Evolutionary conservation across 2,797 vertebrate genomes (phyloP).

Genomic region (Bovichtus variegatus): DNA sequence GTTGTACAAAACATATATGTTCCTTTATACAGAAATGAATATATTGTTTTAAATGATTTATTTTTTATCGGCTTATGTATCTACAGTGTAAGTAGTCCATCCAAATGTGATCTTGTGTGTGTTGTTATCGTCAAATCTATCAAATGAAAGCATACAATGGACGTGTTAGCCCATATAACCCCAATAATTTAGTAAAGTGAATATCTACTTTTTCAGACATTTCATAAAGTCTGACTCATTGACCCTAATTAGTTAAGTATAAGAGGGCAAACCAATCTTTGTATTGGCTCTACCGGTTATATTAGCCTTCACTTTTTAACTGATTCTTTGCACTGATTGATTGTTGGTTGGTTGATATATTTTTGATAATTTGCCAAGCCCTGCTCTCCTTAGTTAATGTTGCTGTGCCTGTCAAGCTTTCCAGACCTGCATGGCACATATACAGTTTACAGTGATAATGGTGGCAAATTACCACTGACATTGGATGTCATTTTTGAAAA

Average conservation of each 20-base stretch:
- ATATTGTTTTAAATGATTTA: constrained; percentile 78
- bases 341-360: not conserved
- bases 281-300: not conserved
- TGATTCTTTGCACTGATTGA: constrained; percentile 16
- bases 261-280: constrained; percentile 1
- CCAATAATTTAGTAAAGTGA: constrained; percentile 4
- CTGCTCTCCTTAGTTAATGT: not conserved
- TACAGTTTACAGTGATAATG: not conserved
- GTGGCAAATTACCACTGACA: not conserved
- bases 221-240: not conserved
- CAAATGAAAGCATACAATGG: constrained; percentile 13
- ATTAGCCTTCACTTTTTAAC: not conserved
- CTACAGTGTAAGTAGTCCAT: constrained; percentile 52
- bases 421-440: not conserved
- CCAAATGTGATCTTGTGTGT: constrained; percentile 51
- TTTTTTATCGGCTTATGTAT: constrained; percentile 72
- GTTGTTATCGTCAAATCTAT: constrained; percentile 35
- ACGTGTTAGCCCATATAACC: constrained; percentile 35
- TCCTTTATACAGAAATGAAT: constrained; percentile 77
- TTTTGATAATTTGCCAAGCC: not conserved
- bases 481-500: not conserved
- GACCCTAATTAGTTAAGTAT: constrained; percentile 7
- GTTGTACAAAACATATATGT: constrained; percentile 75
- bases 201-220: constrained; percentile 2
- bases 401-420: not conserved